Base-by-base conservation (phyloP, 1,140 invertebrate species). In the Apis cerana region DNA sequence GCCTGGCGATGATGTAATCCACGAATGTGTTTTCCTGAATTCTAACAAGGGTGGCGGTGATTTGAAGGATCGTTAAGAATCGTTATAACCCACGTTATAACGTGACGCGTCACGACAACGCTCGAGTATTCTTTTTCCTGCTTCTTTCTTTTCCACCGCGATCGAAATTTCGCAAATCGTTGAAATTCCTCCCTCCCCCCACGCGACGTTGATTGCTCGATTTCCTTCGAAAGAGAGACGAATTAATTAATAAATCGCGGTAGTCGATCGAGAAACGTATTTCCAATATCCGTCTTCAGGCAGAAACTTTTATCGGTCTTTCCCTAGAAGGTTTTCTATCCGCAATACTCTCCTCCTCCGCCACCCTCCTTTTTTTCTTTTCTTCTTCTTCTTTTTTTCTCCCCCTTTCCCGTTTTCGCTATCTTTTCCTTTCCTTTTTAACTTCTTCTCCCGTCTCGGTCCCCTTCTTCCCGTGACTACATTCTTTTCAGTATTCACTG, bases 401-500 rank as follows among this genome's bases (percentile, higher is more conserved):
- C 50, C 23, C 65, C 71, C 54, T 88, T 79, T 72, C 80, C 76
- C 77, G 68, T 71, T 85, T 85, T 84, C 80, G 59, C 85, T 87
- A 84, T 87, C 87, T 84, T 71, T 83, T 76, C 69, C 75, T 88
- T 78, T 86, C 82, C 83, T 87, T 80, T 80, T 80, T 86, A 81
- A 85, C 81, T 89, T 68, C 85, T 80, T 82, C 74, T 56, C 64
- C 68, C 72, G 56, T 83, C 69, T 64, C 75, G 54, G 71, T 68
- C 80, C 67, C 52, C 85, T 84, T 74, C 80, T 67, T 70, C 74
- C 69, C 81, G 84, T 79, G 80, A 90, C 87, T 89, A 88, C 87
- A 89, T 91, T 91, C 90, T 91, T 91, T 91, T 91, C 90, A 90
- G 83, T 84, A 91, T 91, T 90, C 86, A 91, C 84, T 85, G 84